A percentile compares a stretch with the other conserved stretches of the same genome.
Conservation (phyloP, 2,888 invertebrate genomes). For the Parelbella ahira region DNA sequence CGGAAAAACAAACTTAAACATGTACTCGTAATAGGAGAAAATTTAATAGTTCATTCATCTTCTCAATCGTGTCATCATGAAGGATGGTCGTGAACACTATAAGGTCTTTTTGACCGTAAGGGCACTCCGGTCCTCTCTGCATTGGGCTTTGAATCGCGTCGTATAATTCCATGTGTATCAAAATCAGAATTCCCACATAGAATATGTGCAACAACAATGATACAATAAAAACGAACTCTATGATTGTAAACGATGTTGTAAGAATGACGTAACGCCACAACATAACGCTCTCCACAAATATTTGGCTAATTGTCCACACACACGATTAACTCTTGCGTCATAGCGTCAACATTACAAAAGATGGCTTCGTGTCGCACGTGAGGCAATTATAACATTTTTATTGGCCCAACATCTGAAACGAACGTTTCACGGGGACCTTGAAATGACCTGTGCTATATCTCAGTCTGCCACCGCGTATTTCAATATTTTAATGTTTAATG, state of each 20-base stretch:
- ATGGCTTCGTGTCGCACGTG: conserved; percentile 21
- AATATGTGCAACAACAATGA: conserved; percentile 11
- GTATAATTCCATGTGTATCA: too few relatives aligned
- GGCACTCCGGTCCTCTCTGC: too few relatives aligned
- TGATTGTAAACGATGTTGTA: conserved; percentile 16
- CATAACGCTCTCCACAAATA: conserved; percentile 31
- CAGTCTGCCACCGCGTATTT: conserved; percentile 1
- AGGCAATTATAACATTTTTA: conserved; percentile 29
- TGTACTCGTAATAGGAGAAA: too few relatives aligned
- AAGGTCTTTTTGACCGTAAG: too few relatives aligned
- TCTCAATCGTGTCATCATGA: too few relatives aligned
- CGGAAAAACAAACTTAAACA: too few relatives aligned
- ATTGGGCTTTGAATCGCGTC: too few relatives aligned
- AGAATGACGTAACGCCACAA: conserved; percentile 17
- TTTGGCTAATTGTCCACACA: conserved; percentile 39
- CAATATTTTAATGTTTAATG: conserved; percentile 12
- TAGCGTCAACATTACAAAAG: conserved; percentile 28
- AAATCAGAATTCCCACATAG: conserved; percentile 11
- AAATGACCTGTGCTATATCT: conserved; percentile 22
- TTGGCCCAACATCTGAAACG: conserved; percentile 26
- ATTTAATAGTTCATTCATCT: too few relatives aligned
- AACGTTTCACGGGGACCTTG: conserved; percentile 9
- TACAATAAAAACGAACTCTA: conserved; percentile 10
- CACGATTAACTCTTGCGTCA: conserved; percentile 38
- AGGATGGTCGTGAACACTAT: too few relatives aligned